Evolutionary conservation across 1,140 invertebrate genomes (phyloP), one percentile per base, ranked within the genome.

Genomic region (Dysdera silvatica): DNA sequence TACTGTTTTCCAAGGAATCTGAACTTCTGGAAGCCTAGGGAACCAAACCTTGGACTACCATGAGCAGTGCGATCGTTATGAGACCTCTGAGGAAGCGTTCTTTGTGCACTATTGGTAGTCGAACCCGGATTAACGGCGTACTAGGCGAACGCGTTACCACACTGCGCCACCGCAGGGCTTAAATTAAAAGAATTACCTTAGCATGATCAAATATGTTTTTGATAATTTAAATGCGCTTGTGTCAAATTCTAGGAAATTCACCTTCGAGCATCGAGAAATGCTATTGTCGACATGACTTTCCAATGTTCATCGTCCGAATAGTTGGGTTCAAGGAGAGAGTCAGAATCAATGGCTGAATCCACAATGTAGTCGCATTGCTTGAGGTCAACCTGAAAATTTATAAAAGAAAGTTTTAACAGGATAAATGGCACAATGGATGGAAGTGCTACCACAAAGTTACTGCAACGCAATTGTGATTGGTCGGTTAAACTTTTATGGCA

Each of bases 261-360:
- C 81, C 82, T 87, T 33, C 81, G 77, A 3, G 84, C 71, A 77
- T 95, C 85, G 43, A 98, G 73, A 76, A 95, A 94, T 61, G 82
- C 82, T 4, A 86, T 78, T 35, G 83, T 82, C 66, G 84, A 83
- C 28, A 94, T 73, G 4, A 88, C 74, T 41, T 82, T 83, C 87
- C 92, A 97, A 29, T 84, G 79, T 3, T 74, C 78, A 66, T 85
- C 78, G 62, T 79, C 78, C 8, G 89, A 83, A 79, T 96, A 96
- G 67, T 84, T 85, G 1, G 91, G 91, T 76, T 96, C 89, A 23
- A 85, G 71, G 6, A 74, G 67, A 16, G 85, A 86, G 54, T 86
- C 82, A 64, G 77, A 79, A 1, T 82, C 83, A n/a, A 84, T 74
- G 76, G 95, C 89, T 8, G 91, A 81, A 76, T 97, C 93, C 43